Conservation (phyloP, 2,797 vertebrate species). For the Lithobates pipiens region DNA sequence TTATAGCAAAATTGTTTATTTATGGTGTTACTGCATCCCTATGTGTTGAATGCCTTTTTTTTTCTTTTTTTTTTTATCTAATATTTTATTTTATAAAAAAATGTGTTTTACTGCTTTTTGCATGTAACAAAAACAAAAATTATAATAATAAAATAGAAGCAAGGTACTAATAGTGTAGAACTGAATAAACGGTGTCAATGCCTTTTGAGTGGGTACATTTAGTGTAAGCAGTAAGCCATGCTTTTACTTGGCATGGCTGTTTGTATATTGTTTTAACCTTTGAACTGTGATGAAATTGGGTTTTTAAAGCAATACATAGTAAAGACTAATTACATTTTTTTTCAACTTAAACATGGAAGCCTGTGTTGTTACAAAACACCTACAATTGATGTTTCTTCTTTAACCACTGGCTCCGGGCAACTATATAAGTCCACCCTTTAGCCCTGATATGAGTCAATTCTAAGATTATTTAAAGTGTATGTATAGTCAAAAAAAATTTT, state of each 20-base stretch:
- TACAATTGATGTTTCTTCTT: background rate
- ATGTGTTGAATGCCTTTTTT: conserved; percentile 70
- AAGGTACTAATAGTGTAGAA: conserved; percentile 60
- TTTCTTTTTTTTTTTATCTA: conserved; percentile 67
- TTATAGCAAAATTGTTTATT: conserved; percentile 74
- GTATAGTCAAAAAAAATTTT: background rate
- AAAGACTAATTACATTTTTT: conserved; percentile 46
- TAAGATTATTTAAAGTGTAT: background rate
- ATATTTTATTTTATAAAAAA: conserved; percentile 64
- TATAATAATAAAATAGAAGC: conserved; percentile 65
- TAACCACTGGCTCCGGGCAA: background rate
- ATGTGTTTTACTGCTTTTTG: conserved; percentile 55
- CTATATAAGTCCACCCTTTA: background rate
- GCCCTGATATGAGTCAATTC: background rate
- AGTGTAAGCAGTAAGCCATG: conserved; percentile 68
- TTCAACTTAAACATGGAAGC: background rate
- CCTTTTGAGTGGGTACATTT: conserved; percentile 65
- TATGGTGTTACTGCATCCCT: conserved; percentile 71
- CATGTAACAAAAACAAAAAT: conserved; percentile 65
- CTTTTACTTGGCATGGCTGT: conserved; percentile 70
- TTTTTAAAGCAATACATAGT: conserved; percentile 79
- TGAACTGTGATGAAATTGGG: conserved; percentile 72
- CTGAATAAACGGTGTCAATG: conserved; percentile 63
- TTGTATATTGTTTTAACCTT: conserved; percentile 69
- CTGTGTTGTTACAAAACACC: background rate